A percentile compares a stretch with the other conserved stretches of the same genome.
Conservation (phyloP, 2,888 invertebrate species). For the Brachyptera putata region DNA sequence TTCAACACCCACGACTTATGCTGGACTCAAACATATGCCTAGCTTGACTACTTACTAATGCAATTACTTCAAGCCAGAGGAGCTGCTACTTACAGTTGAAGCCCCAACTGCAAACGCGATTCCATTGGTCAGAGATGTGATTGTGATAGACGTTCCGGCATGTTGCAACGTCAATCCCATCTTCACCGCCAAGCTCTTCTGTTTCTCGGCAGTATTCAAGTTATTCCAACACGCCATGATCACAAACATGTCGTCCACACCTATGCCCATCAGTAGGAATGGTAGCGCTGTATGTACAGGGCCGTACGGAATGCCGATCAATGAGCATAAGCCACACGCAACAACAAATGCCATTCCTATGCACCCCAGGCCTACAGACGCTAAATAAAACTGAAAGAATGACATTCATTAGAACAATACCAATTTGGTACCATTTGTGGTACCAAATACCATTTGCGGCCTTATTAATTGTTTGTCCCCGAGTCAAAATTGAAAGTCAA, state of each 20-base stretch:
- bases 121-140: constrained; percentile 78
- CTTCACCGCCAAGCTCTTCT: constrained; percentile 55
- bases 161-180: constrained; percentile 69
- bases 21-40: too few species aligned
- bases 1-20: too few species aligned
- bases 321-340: constrained; percentile 67
- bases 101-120: constrained; percentile 75
- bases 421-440: background rate
- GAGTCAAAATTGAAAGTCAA: background rate
- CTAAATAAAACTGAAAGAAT: constrained; percentile 56
- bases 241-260: constrained; percentile 82
- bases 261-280: constrained; percentile 73
- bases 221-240: constrained; percentile 75
- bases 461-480: background rate
- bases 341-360: constrained; percentile 70
- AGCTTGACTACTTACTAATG: too few species aligned
- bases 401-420: constrained; percentile 19
- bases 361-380: constrained; percentile 63
- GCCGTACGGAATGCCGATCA: constrained; percentile 67
- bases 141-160: constrained; percentile 78
- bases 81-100: constrained; percentile 64
- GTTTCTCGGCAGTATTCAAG: constrained; percentile 49
- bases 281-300: constrained; percentile 79
- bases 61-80: too few species aligned
- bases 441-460: too few species aligned